phyloP scores from a whole-genome alignment of 2,113 vertebrate genomes.

The Mustelus asterias region DNA sequence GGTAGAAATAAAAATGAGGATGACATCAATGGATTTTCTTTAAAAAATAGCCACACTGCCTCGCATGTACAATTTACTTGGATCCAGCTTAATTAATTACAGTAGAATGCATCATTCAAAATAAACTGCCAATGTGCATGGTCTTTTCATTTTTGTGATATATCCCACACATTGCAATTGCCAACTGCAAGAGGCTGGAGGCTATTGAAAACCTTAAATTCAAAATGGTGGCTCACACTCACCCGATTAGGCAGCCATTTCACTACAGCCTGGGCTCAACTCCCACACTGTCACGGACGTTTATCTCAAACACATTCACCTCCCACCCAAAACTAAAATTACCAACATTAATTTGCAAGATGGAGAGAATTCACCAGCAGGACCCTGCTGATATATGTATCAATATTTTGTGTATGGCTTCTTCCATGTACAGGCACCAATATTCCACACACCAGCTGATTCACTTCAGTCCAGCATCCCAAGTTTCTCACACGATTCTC shows the following conservation, averaged over 20 bases:
- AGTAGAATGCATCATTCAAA: neutral
- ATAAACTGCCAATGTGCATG: neutral
- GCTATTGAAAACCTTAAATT: neutral
- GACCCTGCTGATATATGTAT: neutral
- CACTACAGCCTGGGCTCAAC: neutral
- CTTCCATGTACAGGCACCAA: neutral
- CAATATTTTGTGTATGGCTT: neutral
- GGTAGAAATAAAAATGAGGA: neutral
- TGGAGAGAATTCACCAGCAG: neutral
- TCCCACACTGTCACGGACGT: neutral
- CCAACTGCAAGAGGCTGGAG: neutral
- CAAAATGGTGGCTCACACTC: neutral
- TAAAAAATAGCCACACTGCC: neutral
- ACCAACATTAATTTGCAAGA: neutral
- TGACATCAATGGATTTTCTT: neutral
- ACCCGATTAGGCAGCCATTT: neutral
- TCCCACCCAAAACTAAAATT: neutral
- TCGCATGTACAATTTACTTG: neutral
- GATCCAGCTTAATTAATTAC: neutral
- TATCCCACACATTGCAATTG: neutral
- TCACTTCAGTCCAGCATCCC: neutral
- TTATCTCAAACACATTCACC: neutral
- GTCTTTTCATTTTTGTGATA: neutral
- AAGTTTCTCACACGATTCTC: neutral
- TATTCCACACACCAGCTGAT: neutral